Percentiles rank a stretch among this genome's conserved stretches.
Conservation (phyloP, 2,113 vertebrate genomes). For the Pantherophis guttatus region DNA sequence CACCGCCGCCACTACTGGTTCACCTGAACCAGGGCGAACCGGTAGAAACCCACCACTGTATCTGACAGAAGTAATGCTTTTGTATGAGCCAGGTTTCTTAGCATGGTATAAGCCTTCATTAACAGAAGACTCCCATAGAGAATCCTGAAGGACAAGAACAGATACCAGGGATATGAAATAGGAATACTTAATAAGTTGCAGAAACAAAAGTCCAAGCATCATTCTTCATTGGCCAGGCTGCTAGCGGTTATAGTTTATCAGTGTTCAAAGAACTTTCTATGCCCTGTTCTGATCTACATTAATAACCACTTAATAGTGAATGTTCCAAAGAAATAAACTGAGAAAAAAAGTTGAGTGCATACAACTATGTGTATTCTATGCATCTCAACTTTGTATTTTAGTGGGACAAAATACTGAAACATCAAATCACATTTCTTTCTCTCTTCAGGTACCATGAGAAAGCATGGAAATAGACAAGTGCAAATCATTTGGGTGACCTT, state of each 20-base stretch:
- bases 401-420: neutral
- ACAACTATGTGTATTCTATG: neutral
- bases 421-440: neutral
- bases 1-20: no score
- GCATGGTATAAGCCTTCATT: neutral
- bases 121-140: neutral
- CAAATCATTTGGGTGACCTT: neutral
- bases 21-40: no score
- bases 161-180: neutral
- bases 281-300: neutral
- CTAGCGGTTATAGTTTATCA: neutral
- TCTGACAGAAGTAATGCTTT: no score
- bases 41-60: no score
- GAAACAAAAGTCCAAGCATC: neutral
- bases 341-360: neutral
- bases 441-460: neutral
- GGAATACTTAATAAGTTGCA: neutral
- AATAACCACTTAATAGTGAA: neutral
- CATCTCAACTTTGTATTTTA: neutral
- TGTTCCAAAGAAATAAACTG: neutral
- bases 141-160: no score
- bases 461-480: neutral
- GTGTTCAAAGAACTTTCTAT: neutral
- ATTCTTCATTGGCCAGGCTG: neutral
- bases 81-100: no score